Conservation (phyloP, 2,888 invertebrate genomes). For the Crossocerus cetratus region DNA sequence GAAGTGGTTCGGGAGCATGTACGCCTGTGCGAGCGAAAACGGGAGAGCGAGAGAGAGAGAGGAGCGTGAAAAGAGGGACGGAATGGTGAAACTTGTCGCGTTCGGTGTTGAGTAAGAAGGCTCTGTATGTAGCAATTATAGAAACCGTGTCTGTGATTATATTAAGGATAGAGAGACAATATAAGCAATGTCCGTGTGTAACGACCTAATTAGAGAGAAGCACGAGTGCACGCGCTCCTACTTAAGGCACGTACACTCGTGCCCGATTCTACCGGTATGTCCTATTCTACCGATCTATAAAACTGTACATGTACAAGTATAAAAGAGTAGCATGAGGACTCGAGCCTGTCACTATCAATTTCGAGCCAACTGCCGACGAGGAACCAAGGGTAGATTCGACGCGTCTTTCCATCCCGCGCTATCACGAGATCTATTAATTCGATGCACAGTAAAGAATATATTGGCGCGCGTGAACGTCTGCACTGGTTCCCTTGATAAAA, state of each 20-base stretch:
- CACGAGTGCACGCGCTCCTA: slow-evolving; percentile 30
- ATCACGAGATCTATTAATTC: not conserved
- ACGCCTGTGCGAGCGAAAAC: slow-evolving; percentile 6
- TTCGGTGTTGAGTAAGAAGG: slow-evolving; percentile 63
- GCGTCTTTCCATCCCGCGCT: not conserved
- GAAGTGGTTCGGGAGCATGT: slow-evolving; percentile 12
- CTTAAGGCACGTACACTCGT: slow-evolving; percentile 14
- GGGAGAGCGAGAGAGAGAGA: slow-evolving; percentile 15
- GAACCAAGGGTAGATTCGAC: not conserved
- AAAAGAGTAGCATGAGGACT: not conserved
- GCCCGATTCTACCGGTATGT: not conserved
- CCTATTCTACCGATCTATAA: slow-evolving; percentile 44
- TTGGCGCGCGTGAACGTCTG: too few relatives aligned
- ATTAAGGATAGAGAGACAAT: slow-evolving; percentile 66
- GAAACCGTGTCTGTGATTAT: slow-evolving; percentile 74
- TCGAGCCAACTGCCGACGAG: slow-evolving; percentile 30
- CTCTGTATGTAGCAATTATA: slow-evolving; percentile 72
- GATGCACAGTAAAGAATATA: too few relatives aligned
- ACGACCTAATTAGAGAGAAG: slow-evolving; percentile 53
- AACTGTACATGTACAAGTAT: slow-evolving; percentile 44
- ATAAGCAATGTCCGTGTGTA: slow-evolving; percentile 56
- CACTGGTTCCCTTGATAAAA: too few relatives aligned
- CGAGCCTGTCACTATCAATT: slow-evolving; percentile 42
- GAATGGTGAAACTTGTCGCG: slow-evolving; percentile 58
- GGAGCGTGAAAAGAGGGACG: not conserved